Base-by-base conservation (phyloP, 2,888 invertebrate species). In the Athalia circularis region DNA sequence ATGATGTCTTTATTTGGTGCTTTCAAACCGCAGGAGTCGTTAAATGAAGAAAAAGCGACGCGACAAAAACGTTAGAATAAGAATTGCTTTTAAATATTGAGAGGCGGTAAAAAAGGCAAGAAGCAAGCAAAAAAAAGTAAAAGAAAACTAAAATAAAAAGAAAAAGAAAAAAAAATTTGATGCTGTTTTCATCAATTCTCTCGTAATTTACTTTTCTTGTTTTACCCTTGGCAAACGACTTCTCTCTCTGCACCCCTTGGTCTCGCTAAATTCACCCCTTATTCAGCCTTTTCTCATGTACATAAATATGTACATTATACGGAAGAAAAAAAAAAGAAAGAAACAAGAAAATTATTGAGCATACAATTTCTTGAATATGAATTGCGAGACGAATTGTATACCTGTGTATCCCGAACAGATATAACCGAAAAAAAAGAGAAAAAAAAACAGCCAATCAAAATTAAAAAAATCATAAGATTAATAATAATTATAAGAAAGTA, bases 181-280 rank as follows among this genome's bases (percentile, higher is more conserved):
- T 82, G 13, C 52, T 57, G 57, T 77, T 82, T 83, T 83, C 83
- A 83, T 83, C 82, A 82, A 80, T 81, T 79, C 81, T 72, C 6
- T 7, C 80, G 82, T 82, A 82, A 83, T 83, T 83, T 68, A 77
- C 65, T 83, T 81, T 77, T 79, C 80, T 81, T 82, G 82, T 83
- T 84, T 81, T 80, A 82, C 81, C 83, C 83, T 83, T 80, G 80
- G 80, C 80, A 80, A 82, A 81, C 79, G 81, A 81, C 80, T 82
- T 80, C 80, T 77, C 80, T 77, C 77, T 79, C 80, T 65, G 80
- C 75, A 77, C 80, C 82, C 54, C 5, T 65, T 45, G 5, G 15
- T 8, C 65, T 11, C 13, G 13, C 7, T 15, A 13, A 47, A n/a
- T 11, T 68, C 3, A 47, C 3, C 48, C 13, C 45, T 29, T 29